Evolutionary conservation across 2,888 invertebrate genomes (phyloP).

Genomic region (Lottia gigantea): DNA sequence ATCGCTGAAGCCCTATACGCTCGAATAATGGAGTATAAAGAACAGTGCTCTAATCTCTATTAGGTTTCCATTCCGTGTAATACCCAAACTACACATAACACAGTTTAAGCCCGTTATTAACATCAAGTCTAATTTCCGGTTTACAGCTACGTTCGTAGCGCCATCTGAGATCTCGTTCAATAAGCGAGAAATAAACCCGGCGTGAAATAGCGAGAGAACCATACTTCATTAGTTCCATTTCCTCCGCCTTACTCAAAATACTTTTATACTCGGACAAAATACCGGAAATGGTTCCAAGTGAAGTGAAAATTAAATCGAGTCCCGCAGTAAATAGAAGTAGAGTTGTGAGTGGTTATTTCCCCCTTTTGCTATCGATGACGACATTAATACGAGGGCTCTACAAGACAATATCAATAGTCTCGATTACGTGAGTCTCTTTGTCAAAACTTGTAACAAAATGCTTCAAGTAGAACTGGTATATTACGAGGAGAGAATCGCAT

Average conservation of each 20-base stretch:
- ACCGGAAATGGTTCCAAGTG: constrained; percentile 6
- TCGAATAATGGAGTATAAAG: neutral
- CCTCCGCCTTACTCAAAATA: constrained; percentile 6
- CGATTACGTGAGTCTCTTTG: constrained; percentile 1
- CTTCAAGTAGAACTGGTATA: neutral
- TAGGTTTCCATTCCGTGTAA: constrained; percentile 5
- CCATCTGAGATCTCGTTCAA: constrained; percentile 11
- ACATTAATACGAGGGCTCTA: constrained; percentile 10
- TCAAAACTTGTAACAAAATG: neutral
- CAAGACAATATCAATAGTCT: constrained; percentile 5
- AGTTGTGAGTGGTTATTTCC: constrained; percentile 8
- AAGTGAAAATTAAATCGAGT: constrained; percentile 10
- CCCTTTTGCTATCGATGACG: neutral
- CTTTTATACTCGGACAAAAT: constrained; percentile 2
- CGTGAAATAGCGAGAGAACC: constrained; percentile 6
- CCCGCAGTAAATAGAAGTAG: constrained; percentile 8
- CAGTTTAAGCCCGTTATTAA: constrained; percentile 7
- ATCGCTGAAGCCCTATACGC: constrained; percentile 7
- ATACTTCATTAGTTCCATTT: constrained; percentile 7
- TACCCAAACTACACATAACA: constrained; percentile 8
- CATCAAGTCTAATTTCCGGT: constrained; percentile 11
- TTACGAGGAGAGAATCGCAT: no score
- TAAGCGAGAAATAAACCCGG: constrained; percentile 9
- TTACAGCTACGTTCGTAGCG: neutral
- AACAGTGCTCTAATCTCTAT: neutral